Conservation (phyloP, 2,113 vertebrate species). For the Myodes glareolus region DNA sequence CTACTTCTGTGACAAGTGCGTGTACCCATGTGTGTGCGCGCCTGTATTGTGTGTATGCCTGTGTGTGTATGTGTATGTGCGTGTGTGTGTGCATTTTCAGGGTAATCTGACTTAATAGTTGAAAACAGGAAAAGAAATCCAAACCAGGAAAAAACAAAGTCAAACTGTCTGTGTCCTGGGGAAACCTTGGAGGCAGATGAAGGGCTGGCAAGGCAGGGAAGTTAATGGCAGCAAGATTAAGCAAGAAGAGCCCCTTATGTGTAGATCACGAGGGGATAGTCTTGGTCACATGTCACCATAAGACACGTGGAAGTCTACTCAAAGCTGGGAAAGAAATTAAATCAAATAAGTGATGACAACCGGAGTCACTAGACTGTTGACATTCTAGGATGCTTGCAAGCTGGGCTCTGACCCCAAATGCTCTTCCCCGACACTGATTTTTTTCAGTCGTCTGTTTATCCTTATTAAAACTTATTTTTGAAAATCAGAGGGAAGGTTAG, state of each 20-base stretch:
- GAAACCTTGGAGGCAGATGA: slow-evolving; percentile 46
- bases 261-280: background rate
- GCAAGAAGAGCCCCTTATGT: slow-evolving; percentile 45
- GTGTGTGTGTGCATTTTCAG: background rate
- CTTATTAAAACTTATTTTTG: slow-evolving; percentile 14
- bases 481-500: background rate
- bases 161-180: background rate
- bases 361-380: slow-evolving; percentile 15
- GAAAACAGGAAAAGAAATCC: background rate
- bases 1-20: background rate
- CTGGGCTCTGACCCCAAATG: slow-evolving; percentile 12
- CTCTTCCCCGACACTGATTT: background rate
- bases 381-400: slow-evolving; percentile 31
- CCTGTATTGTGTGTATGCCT: background rate
- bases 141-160: background rate
- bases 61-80: background rate
- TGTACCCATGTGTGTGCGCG: background rate
- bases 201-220: background rate
- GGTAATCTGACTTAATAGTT: slow-evolving; percentile 26
- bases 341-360: slow-evolving; percentile 58
- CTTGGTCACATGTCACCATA: slow-evolving; percentile 9
- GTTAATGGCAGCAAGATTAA: slow-evolving; percentile 49
- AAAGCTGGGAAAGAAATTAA: slow-evolving; percentile 44
- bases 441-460: slow-evolving; percentile 2
- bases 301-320: slow-evolving; percentile 30